Evolutionary conservation across 2,797 vertebrate genomes (phyloP).

Genomic region (Alca torda): DNA sequence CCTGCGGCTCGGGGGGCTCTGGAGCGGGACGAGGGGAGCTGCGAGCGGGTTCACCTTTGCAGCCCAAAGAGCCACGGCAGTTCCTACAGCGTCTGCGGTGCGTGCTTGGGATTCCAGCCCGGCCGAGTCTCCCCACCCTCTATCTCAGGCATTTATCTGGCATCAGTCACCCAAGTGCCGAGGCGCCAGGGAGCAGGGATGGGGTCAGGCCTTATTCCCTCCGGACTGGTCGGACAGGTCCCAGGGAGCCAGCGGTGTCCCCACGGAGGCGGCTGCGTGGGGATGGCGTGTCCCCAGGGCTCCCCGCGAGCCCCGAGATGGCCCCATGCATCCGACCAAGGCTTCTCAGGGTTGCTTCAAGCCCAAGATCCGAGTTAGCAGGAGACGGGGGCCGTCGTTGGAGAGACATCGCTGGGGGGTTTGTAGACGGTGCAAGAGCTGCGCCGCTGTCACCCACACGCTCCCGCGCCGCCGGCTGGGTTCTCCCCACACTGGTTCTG

Average conservation of each 20-base stretch:
- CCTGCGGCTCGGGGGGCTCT: background rate
- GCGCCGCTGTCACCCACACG: accelerated
- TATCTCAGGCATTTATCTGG: constrained; percentile 65
- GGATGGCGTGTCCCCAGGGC: background rate
- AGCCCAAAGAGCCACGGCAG: background rate
- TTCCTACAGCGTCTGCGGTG: background rate
- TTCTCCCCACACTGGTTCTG: background rate
- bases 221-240: constrained; percentile 22
- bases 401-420: background rate
- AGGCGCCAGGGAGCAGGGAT: constrained; percentile 24
- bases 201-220: background rate
- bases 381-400: accelerated
- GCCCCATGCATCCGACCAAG: accelerated
- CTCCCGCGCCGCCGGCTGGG: accelerated
- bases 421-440: background rate
- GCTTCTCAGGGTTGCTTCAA: background rate
- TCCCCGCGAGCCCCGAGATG: background rate
- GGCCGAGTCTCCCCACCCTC: constrained; percentile 37
- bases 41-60: background rate
- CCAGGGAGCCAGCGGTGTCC: background rate
- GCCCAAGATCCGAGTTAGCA: background rate
- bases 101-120: constrained; percentile 42
- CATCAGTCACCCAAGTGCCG: constrained; percentile 41
- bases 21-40: background rate
- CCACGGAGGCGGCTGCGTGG: background rate